Evolutionary conservation across 2,797 vertebrate species (phyloP).

Genomic region (Scyliorhinus canicula): DNA sequence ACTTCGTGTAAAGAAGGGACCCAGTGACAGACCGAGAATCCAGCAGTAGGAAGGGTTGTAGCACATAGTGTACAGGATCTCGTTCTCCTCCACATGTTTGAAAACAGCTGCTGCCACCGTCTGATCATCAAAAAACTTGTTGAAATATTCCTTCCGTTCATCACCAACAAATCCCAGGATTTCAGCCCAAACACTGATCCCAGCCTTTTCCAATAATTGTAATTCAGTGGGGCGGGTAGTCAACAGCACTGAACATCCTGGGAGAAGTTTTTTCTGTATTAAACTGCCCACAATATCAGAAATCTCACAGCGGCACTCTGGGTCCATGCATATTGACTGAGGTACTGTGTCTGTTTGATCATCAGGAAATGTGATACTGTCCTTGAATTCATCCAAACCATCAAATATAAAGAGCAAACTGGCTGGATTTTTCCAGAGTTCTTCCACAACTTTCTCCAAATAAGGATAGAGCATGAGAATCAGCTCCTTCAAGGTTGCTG

Average conservation of each 20-base stretch:
- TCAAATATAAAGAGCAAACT: slow-evolving; percentile 12
- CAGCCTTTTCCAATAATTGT: neutral
- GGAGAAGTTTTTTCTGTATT: neutral
- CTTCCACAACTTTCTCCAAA: neutral
- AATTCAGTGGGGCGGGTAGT: neutral
- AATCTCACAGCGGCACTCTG: neutral
- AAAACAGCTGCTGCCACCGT: neutral
- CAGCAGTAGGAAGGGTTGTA: slow-evolving; percentile 7
- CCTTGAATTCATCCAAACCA: slow-evolving; percentile 5
- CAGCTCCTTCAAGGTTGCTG: neutral
- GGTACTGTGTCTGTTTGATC: neutral
- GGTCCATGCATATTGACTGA: neutral
- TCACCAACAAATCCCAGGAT: slow-evolving; percentile 5
- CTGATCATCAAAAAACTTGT: neutral
- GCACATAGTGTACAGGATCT: slow-evolving; percentile 13
- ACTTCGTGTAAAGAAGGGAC: neutral
- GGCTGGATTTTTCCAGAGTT: neutral
- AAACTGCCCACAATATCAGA: slow-evolving; percentile 10
- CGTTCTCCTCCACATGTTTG: neutral
- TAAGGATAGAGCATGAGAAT: neutral
- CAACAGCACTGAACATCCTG: neutral
- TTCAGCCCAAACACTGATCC: neutral
- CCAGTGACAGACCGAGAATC: slow-evolving; percentile 7
- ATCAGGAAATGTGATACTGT: neutral
- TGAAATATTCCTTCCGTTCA: neutral